Base-by-base conservation (phyloP, 2,113 vertebrate species). In the Ochotona curzoniae region DNA sequence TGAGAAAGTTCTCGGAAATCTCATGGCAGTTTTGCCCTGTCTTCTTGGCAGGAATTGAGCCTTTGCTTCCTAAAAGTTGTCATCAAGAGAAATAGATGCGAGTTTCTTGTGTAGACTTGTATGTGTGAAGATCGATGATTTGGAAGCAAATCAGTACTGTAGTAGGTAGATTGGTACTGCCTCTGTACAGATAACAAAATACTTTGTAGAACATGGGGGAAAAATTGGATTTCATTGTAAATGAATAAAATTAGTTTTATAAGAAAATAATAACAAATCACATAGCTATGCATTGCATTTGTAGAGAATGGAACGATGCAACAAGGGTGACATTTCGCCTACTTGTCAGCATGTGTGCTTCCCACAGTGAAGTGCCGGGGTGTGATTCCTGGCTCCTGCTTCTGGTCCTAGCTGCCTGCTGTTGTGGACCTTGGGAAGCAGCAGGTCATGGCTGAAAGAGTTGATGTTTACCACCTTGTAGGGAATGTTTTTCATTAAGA, bases 191-290 rank as follows among this genome's bases (percentile, higher is more conserved):
- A n/a, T 78, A 69, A 60, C 60, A 85, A 14, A 26, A 20, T 54
- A 5, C 11, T 82, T 87, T 63, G 18, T 49, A 2, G 3, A 70
- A 18, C 73, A 4, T 66, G 26, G 63, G 91, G 81, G 49, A 21
- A 83, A 63, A 82, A 32, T 85, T 32, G 21, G 17, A 82, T 89
- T 74, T n/a, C 20, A 26, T 28, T 91, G 23, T 28, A 20, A 7
- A 28, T 76, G 66, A 85, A 54, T 71, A 47, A 81, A 89, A 74
- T 76, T n/a, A 60, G 9, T 67, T 89, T 64, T 44, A 49, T 64
- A 35, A 75, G 61, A 71, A 90, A 82, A 81, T 71, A n/a, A 82
- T 92, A 94, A 8, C n/a, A 47, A 54, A 57, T 81, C 51, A 66
- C 17, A 38, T 38, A 79, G 67, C 47, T 78, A 30, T 1, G 26